Evolutionary conservation across 1,140 invertebrate species (phyloP).

Genomic region (Carcinoscorpius rotundicauda): DNA sequence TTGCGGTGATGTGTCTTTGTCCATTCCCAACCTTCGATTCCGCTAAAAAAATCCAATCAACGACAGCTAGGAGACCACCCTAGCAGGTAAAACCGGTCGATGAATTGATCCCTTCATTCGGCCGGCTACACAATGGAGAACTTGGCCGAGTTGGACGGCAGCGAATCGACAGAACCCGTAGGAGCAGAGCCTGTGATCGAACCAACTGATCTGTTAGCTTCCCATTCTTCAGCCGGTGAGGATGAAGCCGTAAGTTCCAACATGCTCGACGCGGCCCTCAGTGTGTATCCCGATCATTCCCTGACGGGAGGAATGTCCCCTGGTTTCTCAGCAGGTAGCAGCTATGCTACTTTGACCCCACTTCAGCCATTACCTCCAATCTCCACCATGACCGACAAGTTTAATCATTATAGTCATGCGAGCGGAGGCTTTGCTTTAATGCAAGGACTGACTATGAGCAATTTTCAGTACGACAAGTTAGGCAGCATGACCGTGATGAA

Average conservation of each 20-base stretch:
- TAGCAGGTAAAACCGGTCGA: constrained; percentile 12
- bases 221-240: too few relatives aligned
- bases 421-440: constrained; percentile 54
- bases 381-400: constrained; percentile 85
- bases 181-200: constrained; percentile 22
- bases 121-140: constrained; percentile 31
- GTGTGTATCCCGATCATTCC: constrained; percentile 21
- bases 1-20: constrained; percentile 27
- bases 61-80: background rate
- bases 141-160: constrained; percentile 37
- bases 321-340: constrained; percentile 32
- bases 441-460: constrained; percentile 38
- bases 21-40: constrained; percentile 31
- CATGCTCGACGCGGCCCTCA: too few relatives aligned
- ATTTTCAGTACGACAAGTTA: constrained; percentile 30
- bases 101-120: constrained; percentile 15
- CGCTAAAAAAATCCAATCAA: constrained; percentile 5
- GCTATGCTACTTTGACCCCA: constrained; percentile 80
- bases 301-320: constrained; percentile 35
- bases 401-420: constrained; percentile 30
- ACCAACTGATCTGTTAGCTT: too few relatives aligned
- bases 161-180: constrained; percentile 28
- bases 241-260: too few relatives aligned
- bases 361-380: constrained; percentile 80
- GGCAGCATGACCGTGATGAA: constrained; percentile 44